These are phyloP conservation scores for Oxycera nigricornis DNA, from an alignment of 2,888 invertebrate genomes.

Conservation along the genomic window DNA sequence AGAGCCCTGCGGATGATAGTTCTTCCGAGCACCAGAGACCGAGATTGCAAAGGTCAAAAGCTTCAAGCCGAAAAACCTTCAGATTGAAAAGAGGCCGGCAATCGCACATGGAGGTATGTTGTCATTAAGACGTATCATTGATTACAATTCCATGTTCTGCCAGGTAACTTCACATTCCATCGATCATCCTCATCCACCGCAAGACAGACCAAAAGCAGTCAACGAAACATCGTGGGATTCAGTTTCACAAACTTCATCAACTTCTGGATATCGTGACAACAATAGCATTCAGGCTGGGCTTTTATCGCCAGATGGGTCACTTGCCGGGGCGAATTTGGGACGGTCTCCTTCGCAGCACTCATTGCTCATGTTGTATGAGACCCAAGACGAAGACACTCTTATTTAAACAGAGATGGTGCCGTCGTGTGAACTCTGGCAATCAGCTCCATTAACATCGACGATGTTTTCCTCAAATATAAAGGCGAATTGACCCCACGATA, in stretches of 20 bases:
- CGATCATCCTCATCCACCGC: slow-evolving; percentile 48
- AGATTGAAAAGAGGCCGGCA: slow-evolving; percentile 81
- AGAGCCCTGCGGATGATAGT: slow-evolving; percentile 73
- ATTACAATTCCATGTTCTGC: background rate
- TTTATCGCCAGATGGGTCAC: slow-evolving; percentile 63
- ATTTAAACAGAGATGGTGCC: too few species aligned
- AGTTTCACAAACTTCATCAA: slow-evolving; percentile 83
- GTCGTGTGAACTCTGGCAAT: too few species aligned
- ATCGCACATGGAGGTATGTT: slow-evolving; percentile 71
- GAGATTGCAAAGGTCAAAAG: slow-evolving; percentile 88
- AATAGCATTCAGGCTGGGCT: slow-evolving; percentile 64
- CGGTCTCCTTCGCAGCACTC: slow-evolving; percentile 80
- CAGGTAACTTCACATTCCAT: slow-evolving; percentile 38
- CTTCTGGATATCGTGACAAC: slow-evolving; percentile 82
- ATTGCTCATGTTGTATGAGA: slow-evolving; percentile 76
- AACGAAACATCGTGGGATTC: slow-evolving; percentile 83
- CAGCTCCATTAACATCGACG: too few species aligned
- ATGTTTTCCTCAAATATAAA: too few species aligned
- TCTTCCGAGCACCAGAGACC: slow-evolving; percentile 69
- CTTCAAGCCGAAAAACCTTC: slow-evolving; percentile 93
- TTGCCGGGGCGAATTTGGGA: slow-evolving; percentile 71
- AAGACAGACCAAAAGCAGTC: slow-evolving; percentile 55
- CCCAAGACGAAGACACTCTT: slow-evolving; percentile 86
- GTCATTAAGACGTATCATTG: background rate
- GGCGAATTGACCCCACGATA: too few species aligned